These are phyloP conservation scores for Contarinia nasturtii DNA, from an alignment of 1,140 invertebrate genomes.

Conservation along the genomic window DNA sequence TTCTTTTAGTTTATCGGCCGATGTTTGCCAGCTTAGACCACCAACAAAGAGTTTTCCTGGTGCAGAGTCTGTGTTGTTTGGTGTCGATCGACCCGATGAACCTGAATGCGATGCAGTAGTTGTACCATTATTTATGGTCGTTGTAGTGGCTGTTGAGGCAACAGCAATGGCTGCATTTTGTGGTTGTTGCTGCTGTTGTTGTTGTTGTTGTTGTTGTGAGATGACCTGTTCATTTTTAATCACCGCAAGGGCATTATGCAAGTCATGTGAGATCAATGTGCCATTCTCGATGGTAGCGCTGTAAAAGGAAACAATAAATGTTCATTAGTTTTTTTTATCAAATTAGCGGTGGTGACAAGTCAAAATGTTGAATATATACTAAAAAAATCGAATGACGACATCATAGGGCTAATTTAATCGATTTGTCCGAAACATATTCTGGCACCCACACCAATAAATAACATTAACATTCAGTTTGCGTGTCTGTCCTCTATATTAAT, in stretches of 20 bases:
- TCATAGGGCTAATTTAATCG: too few relatives aligned
- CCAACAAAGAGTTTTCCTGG: slow-evolving; percentile 81
- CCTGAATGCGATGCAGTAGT: slow-evolving; percentile 11
- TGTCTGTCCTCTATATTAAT: not conserved
- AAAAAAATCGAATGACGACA: too few relatives aligned
- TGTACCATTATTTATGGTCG: slow-evolving; percentile 7
- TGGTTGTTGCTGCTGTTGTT: slow-evolving; percentile 5
- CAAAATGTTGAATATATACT: too few relatives aligned
- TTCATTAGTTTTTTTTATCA: too few relatives aligned
- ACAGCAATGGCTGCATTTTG: not conserved
- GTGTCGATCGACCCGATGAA: slow-evolving; percentile 55
- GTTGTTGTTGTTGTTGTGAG: slow-evolving; percentile 8
- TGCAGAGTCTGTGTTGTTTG: slow-evolving; percentile 50
- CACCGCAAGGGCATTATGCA: slow-evolving; percentile 36
- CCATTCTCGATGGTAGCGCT: slow-evolving; percentile 31
- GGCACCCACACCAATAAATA: slow-evolving; percentile 12
- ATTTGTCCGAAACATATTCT: slow-evolving; percentile 15
- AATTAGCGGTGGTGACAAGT: too few relatives aligned
- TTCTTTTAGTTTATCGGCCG: slow-evolving; percentile 70
- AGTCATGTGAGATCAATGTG: slow-evolving; percentile 35
- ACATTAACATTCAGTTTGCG: slow-evolving; percentile 1
- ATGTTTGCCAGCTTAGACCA: slow-evolving; percentile 79
- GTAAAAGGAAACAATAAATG: slow-evolving; percentile 13
- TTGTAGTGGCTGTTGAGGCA: slow-evolving; percentile 3
- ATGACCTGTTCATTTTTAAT: slow-evolving; percentile 23